Percentiles rank a stretch among this genome's conserved stretches.
These are phyloP conservation scores for Rhynchonycteris naso DNA, from an alignment of 2,797 vertebrate species.

Conservation along the genomic window DNA sequence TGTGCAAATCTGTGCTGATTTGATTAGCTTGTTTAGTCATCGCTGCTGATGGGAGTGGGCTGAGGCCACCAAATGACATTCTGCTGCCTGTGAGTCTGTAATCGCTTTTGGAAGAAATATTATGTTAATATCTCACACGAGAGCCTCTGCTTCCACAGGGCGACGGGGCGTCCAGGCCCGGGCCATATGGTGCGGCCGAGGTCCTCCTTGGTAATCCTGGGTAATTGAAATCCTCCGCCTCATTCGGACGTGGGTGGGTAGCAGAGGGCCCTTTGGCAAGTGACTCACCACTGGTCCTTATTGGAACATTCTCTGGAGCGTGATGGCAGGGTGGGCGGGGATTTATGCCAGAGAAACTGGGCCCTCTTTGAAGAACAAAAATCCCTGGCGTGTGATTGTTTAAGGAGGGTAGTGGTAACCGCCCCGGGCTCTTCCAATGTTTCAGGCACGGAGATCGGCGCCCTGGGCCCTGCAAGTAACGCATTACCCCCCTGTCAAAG, in stretches of 20 bases:
- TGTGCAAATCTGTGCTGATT: constrained; percentile 88
- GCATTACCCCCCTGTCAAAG: not conserved
- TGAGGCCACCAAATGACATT: constrained; percentile 82
- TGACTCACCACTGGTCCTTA: not conserved
- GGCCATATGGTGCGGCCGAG: constrained; percentile 78
- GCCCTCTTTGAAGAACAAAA: not conserved
- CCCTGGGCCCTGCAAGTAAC: fast-evolving
- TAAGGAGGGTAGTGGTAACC: not conserved
- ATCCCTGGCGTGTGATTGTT: not conserved
- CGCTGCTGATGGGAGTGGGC: constrained; percentile 81
- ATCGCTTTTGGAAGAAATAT: constrained; percentile 79
- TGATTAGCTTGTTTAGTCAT: constrained; percentile 88
- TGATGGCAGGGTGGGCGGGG: not conserved
- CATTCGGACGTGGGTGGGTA: not conserved
- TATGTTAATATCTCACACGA: constrained; percentile 81
- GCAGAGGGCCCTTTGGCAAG: not conserved
- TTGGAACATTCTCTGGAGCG: not conserved
- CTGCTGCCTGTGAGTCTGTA: constrained; percentile 82
- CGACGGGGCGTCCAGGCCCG: constrained; percentile 44
- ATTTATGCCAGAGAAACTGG: not conserved
- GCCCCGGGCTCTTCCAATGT: not conserved
- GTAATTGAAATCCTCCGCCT: constrained; percentile 58
- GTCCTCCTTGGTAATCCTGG: constrained; percentile 58
- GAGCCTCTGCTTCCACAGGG: constrained; percentile 67
- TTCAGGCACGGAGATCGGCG: not conserved